These are phyloP conservation scores for Amphipoea oculea DNA, from an alignment of 2,888 invertebrate genomes.

Conservation along the genomic window DNA sequence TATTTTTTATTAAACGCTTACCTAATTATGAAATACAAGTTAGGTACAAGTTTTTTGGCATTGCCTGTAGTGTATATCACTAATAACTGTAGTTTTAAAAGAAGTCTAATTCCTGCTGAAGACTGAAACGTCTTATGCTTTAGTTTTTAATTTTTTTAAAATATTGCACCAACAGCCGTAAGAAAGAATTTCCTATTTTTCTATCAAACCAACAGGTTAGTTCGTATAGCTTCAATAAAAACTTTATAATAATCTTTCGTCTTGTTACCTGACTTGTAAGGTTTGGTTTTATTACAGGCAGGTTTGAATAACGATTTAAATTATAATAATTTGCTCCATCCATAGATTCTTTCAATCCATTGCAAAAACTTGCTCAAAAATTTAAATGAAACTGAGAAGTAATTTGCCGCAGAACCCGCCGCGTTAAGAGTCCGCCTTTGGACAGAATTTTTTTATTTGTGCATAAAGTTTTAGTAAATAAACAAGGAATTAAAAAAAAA, in stretches of 20 bases:
- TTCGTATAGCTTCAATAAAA: neutral
- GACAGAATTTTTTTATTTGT: no score
- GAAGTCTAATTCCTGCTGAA: neutral
- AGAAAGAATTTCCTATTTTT: neutral
- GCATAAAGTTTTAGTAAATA: no score
- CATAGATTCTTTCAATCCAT: neutral
- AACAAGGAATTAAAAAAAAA: neutral
- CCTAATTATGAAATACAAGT: neutral
- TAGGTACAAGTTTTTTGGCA: neutral
- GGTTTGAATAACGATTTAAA: no score
- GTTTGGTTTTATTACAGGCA: neutral
- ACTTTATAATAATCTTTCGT: neutral
- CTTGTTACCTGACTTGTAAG: neutral
- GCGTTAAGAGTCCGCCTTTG: no score
- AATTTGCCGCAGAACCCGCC: no score
- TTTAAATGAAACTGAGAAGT: neutral
- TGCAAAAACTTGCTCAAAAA: neutral
- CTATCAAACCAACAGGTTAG: no score
- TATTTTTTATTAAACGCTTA: neutral
- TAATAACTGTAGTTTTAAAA: neutral
- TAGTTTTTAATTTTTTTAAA: neutral
- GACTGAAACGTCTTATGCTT: neutral
- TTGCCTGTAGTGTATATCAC: neutral
- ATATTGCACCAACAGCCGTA: neutral
- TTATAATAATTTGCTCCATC: neutral